These are phyloP conservation scores for Phyllostomus hastatus DNA, from an alignment of 2,113 vertebrate species.

Conservation along the genomic window DNA sequence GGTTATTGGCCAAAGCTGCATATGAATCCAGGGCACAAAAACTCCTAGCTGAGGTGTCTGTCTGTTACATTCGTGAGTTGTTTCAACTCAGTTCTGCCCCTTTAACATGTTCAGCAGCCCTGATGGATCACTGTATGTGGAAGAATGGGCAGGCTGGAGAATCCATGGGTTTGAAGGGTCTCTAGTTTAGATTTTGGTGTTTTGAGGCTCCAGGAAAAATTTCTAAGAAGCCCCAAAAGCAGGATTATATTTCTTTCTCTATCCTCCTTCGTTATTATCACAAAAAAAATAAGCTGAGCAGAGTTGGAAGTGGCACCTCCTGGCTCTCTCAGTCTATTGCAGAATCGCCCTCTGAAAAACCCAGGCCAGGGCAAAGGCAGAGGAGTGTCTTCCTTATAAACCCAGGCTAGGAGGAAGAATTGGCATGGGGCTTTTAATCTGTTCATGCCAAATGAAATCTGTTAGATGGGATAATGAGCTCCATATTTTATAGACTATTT, in stretches of 20 bases:
- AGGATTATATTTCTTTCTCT: constrained; percentile 27
- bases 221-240: background rate
- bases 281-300: constrained; percentile 3
- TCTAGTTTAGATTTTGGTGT: background rate
- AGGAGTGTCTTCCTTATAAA: constrained; percentile 54
- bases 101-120: background rate
- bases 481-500: constrained; percentile 82
- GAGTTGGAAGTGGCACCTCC: constrained; percentile 29
- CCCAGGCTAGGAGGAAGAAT: constrained; percentile 70
- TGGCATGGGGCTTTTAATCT: constrained; percentile 75
- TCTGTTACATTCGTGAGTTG: background rate
- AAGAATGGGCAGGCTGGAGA: background rate
- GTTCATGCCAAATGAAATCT: constrained; percentile 81
- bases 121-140: background rate
- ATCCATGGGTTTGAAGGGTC: background rate
- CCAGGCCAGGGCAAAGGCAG: constrained; percentile 21
- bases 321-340: background rate
- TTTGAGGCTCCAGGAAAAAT: background rate
- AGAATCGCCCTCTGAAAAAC: constrained; percentile 13
- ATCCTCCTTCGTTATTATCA: background rate
- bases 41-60: background rate
- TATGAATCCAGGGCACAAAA: background rate
- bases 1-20: background rate
- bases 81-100: background rate
- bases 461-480: constrained; percentile 81